A percentile compares a stretch with the other conserved stretches of the same genome.
These are phyloP conservation scores for Heteromormyrus szaboi DNA, from an alignment of 2,797 vertebrate genomes.

Conservation along the genomic window DNA sequence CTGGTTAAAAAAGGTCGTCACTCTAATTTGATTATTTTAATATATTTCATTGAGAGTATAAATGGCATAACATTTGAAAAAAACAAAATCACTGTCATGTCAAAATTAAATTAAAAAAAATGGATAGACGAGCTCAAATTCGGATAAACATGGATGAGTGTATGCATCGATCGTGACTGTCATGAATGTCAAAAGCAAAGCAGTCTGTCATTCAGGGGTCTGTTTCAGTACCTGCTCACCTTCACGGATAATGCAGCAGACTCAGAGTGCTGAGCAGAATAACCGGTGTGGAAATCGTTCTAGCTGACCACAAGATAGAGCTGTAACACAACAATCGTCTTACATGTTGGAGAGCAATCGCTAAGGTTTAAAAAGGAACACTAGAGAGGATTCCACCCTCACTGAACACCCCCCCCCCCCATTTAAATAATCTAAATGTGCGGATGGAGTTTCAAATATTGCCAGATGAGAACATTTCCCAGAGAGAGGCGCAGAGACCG, in stretches of 20 bases:
- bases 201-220: not conserved
- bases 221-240: not conserved
- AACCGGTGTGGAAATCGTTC: not conserved
- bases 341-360: not conserved
- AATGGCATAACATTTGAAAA: not conserved
- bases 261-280: not conserved
- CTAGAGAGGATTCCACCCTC: not conserved
- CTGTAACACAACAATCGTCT: not conserved
- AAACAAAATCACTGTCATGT: not conserved
- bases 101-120: not conserved
- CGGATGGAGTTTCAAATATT: not conserved
- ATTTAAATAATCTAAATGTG: not conserved
- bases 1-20: not conserved
- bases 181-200: not conserved
- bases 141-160: not conserved
- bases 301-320: constrained; percentile 6
- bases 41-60: not conserved
- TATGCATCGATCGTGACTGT: not conserved
- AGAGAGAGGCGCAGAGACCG: not conserved
- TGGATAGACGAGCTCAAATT: not conserved
- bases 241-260: not conserved
- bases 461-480: not conserved
- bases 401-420: not conserved
- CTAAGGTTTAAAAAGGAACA: not conserved
- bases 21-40: not conserved